These are phyloP conservation scores for Pseudomugil tenellus DNA, from an alignment of 2,797 vertebrate species.

Conservation along the genomic window DNA sequence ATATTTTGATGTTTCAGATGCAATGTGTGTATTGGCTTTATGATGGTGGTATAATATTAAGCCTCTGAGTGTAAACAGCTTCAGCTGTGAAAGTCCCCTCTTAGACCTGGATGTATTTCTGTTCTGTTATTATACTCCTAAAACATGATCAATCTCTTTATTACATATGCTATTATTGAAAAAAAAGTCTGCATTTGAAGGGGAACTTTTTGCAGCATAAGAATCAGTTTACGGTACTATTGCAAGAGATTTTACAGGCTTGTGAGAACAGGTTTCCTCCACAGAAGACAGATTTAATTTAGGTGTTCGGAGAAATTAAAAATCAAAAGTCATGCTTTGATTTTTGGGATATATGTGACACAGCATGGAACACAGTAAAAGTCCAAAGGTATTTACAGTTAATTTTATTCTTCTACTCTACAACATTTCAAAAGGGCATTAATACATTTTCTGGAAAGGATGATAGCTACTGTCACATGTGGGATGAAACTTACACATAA, in stretches of 20 bases:
- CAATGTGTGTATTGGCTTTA: not conserved
- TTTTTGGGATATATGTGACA: not conserved
- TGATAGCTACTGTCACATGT: not conserved
- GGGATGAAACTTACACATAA: not conserved
- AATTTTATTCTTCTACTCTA: not conserved
- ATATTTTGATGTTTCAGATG: slow-evolving; percentile 1
- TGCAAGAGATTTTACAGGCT: not conserved
- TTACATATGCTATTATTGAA: slow-evolving; percentile 13
- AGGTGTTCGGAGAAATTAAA: not conserved
- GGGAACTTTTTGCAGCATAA: not conserved
- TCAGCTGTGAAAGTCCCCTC: not conserved
- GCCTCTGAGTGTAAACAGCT: not conserved
- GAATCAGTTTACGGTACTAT: not conserved
- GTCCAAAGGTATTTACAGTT: not conserved
- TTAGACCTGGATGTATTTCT: not conserved
- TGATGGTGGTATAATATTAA: not conserved
- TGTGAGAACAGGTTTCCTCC: not conserved
- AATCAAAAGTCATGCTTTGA: not conserved
- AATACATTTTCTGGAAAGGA: not conserved
- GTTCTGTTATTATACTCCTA: not conserved
- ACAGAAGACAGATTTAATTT: not conserved
- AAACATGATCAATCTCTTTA: slow-evolving; percentile 8
- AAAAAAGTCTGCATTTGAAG: slow-evolving; percentile 10
- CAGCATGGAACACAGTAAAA: not conserved
- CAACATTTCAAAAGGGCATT: not conserved